phyloP scores from a whole-genome alignment of 2,888 invertebrate species.

The Drosophila maculinotata region DNA sequence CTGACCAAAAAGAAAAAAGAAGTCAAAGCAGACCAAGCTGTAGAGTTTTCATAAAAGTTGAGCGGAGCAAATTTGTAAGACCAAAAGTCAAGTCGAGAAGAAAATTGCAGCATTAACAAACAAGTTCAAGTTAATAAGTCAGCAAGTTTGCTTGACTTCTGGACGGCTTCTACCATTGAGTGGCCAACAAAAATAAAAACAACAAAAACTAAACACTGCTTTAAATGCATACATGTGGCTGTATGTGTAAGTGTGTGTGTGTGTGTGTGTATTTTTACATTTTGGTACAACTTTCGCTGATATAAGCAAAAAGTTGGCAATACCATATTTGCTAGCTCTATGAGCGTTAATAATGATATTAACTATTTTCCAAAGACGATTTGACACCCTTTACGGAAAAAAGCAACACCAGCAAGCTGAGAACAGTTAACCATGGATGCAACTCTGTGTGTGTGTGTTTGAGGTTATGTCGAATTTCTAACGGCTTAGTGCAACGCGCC shows the following conservation, averaged over 20 bases:
- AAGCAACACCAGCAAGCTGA: conserved; percentile 16
- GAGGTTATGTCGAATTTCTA: conserved; percentile 69
- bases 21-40: conserved; percentile 29
- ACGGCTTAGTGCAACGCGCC: conserved; percentile 74
- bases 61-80: conserved; percentile 47
- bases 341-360: conserved; percentile 68
- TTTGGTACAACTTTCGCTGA: conserved; percentile 73
- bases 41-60: conserved; percentile 46
- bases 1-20: conserved; percentile 53
- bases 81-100: conserved; percentile 57
- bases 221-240: too few species aligned
- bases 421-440: conserved; percentile 58
- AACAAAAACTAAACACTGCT: conserved; percentile 8
- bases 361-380: conserved; percentile 60
- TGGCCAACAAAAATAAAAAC: conserved; percentile 30
- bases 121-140: conserved; percentile 73
- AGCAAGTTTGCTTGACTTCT: conserved; percentile 62
- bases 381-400: conserved; percentile 59
- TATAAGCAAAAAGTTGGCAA: conserved; percentile 71
- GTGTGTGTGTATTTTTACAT: conserved; percentile 17
- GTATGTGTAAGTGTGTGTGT: not conserved
- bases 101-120: conserved; percentile 78
- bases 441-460: conserved; percentile 42
- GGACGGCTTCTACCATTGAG: conserved; percentile 41
- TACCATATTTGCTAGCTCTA: conserved; percentile 49